Percentiles rank a stretch among this genome's conserved stretches.
These are phyloP conservation scores for Drosophila pseudoananassae DNA, from an alignment of 1,140 invertebrate species.

Conservation along the genomic window DNA sequence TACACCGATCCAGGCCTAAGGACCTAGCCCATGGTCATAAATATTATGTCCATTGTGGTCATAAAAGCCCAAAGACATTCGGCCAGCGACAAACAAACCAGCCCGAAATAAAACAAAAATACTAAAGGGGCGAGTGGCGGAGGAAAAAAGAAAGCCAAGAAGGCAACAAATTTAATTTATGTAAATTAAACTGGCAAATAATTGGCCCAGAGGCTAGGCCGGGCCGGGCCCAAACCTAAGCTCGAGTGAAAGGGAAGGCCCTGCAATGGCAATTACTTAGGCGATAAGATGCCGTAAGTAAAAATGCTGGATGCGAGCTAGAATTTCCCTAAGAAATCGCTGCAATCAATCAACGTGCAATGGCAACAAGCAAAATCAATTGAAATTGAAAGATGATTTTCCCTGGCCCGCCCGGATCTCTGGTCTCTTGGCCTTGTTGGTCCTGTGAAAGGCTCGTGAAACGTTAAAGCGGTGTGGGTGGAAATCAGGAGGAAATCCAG, in stretches of 20 bases:
- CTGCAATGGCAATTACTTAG: constrained; percentile 73
- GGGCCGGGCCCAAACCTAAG: background rate
- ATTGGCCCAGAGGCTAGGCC: constrained; percentile 44
- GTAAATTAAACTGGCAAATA: constrained; percentile 73
- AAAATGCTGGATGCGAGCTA: constrained; percentile 50
- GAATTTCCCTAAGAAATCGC: constrained; percentile 77
- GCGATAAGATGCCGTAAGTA: constrained; percentile 50
- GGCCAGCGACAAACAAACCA: constrained; percentile 33
- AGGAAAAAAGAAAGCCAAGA: constrained; percentile 18
- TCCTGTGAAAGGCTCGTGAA: background rate
- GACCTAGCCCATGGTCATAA: constrained; percentile 45
- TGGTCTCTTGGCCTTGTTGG: background rate
- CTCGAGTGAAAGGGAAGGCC: background rate
- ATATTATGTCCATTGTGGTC: constrained; percentile 65
- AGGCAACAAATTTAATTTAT: constrained; percentile 65
- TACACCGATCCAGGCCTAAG: constrained; percentile 19
- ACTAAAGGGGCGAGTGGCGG: background rate
- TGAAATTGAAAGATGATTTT: constrained; percentile 82
- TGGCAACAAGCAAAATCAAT: constrained; percentile 80
- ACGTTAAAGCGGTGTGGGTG: background rate
- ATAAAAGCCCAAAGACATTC: constrained; percentile 57
- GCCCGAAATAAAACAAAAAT: constrained; percentile 28
- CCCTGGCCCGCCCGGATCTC: constrained; percentile 31
- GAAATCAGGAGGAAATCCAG: background rate
- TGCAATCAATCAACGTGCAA: constrained; percentile 79